Base-by-base conservation (phyloP, 2,888 invertebrate species). In the Xestoiulus laeticollis region DNA sequence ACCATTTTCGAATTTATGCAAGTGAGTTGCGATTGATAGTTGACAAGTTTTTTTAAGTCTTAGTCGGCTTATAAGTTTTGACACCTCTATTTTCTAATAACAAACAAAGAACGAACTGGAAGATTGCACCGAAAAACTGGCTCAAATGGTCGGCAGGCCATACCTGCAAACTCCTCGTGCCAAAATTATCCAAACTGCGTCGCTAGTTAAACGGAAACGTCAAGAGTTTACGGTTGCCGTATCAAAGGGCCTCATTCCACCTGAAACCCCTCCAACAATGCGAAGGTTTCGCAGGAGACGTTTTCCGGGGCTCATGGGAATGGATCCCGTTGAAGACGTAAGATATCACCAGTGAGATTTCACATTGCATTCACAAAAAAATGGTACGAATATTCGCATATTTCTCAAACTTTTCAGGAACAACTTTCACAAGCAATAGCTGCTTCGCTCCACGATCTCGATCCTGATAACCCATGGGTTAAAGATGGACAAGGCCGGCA, bases 1-100 rank as follows among this genome's bases (percentile, higher is more conserved):
- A 93, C 94, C 82, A 94, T 95, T 88, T 95, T 95, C 91, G 95
- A 95, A 91, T 94, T 94, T 90, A 94, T 95, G 94, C 95, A 94
- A 94, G 94, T 94, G 91, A 38, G 85, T 85, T 38, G 44, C 44
- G 59, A 87, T 32, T 86, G 5, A 10, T 32, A 19, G 33, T 32
- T 59, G 85, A 1, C 16, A n/a, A 78, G 87, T 30, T 78, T 87
- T 68, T 2, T 4, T 19, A 2, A n/a, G 8, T 1, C 6, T 78
- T 68, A 30, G 59, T 30, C 10, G 48, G 68, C n/a, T n/a, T n/a
- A n/a, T 14, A 16, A 87, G 59, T 87, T 86, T 12, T 87, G 26
- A 43, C 30, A 32, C 59, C 53, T 22, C 10, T n/a, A n/a, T n/a
- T 68, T 68, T 68, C 59, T 68, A 68, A 22, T 22, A 22, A 26